Evolutionary conservation across 2,113 vertebrate species (phyloP), one percentile per base, ranked within the genome.

Genomic region (Dascyllus trimaculatus): DNA sequence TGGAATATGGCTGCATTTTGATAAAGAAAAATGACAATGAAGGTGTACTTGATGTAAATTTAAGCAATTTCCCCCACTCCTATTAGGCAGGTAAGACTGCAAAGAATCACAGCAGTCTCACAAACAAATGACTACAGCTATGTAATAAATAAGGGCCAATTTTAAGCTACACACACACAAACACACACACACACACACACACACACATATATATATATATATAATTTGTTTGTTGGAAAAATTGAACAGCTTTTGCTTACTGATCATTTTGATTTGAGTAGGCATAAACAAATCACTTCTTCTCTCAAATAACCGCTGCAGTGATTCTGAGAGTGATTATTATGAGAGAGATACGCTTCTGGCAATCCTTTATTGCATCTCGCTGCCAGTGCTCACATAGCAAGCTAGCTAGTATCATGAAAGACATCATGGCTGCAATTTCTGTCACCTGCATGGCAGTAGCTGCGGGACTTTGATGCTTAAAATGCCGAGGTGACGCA

Each of bases 231-330:
- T 57, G 32, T 60, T 26, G 51, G 51, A n/a, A n/a, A n/a, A n/a
- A n/a, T n/a, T n/a, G n/a, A n/a, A 59, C 9, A 18, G 15, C 46
- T 52, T 71, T 80, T 58, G 48, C 51, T 45, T 66, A 32, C 67
- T 46, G 51, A 83, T 79, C 53, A 71, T 60, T 86, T 85, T 68
- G 62, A 85, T 85, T 78, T 71, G 58, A 78, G 26, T 18, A 64
- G 45, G 54, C 18, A 13, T 65, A 58, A 78, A 76, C 45, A 75
- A 83, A 77, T 75, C 11, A 59, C 66, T 14, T 84, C 15, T 76
- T 59, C 51, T 75, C 56, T 64, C 32, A 63, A 78, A 82, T 49
- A 53, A 73, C 69, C 67, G 69, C 75, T 48, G 73, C 64, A 76
- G 70, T 74, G 51, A 82, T 81, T 81, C 60, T 32, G 18, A 71